Percentiles rank a stretch among this genome's conserved stretches.
Evolutionary conservation across 2,888 invertebrate genomes (phyloP).

Genomic region (Thereva nobilitata): DNA sequence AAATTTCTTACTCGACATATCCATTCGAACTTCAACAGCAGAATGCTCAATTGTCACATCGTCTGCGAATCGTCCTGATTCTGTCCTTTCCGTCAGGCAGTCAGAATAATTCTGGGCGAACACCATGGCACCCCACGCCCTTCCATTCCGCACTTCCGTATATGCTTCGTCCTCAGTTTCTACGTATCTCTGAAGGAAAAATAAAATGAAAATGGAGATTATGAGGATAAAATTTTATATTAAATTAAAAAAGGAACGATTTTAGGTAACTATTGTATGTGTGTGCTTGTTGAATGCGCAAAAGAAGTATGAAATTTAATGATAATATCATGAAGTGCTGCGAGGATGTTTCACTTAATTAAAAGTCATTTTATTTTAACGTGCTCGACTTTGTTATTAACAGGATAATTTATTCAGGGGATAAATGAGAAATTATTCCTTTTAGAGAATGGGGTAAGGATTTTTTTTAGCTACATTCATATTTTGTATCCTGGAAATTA

Average conservation of each 20-base stretch:
- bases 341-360: too few species aligned
- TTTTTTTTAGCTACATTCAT: too few species aligned
- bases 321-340: too few species aligned
- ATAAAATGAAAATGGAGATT: conserved; percentile 19
- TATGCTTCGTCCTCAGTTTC: conserved; percentile 66
- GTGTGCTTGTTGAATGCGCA: too few species aligned
- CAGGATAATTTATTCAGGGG: too few species aligned
- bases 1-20: conserved; percentile 76
- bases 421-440: too few species aligned
- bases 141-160: conserved; percentile 69
- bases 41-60: conserved; percentile 66
- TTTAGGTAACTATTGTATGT: too few species aligned
- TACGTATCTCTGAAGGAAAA: conserved; percentile 60
- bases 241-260: not conserved
- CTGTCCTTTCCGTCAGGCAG: conserved; percentile 66
- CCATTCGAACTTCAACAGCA: conserved; percentile 73
- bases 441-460: too few species aligned
- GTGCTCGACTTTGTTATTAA: too few species aligned
- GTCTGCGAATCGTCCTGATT: conserved; percentile 64
- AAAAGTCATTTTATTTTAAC: too few species aligned
- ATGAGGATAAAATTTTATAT: conserved; percentile 18
- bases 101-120: conserved; percentile 78
- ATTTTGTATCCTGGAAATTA: too few species aligned
- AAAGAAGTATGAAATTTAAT: too few species aligned
- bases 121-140: conserved; percentile 75